These are phyloP conservation scores for Automeris io DNA, from an alignment of 2,888 invertebrate species.

Conservation along the genomic window DNA sequence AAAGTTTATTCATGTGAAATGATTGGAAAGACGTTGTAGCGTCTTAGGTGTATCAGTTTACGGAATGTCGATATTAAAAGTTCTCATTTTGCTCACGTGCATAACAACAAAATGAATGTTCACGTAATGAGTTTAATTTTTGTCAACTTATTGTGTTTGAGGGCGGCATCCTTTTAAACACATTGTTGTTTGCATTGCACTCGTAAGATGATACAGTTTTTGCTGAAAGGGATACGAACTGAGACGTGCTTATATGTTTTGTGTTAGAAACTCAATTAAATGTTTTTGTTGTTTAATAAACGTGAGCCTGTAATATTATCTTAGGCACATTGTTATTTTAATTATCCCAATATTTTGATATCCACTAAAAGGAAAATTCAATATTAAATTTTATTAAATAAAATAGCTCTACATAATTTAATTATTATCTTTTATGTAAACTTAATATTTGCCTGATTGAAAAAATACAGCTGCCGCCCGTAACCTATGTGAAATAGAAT, in stretches of 20 bases:
- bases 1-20: no score
- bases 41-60: no score
- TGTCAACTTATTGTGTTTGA: background rate
- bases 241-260: slow-evolving; percentile 32
- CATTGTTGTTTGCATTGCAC: slow-evolving; percentile 1
- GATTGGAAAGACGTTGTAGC: no score
- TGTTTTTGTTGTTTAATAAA: slow-evolving; percentile 22
- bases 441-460: no score
- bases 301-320: slow-evolving; percentile 14
- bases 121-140: slow-evolving; percentile 1
- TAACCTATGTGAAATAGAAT: no score
- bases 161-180: background rate
- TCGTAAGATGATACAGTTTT: slow-evolving; percentile 39
- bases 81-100: no score
- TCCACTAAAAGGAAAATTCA: background rate
- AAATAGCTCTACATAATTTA: no score
- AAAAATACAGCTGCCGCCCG: no score
- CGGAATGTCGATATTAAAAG: no score
- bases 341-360: no score
- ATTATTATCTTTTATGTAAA: no score
- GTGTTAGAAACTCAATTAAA: slow-evolving; percentile 26
- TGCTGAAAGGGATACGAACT: slow-evolving; percentile 27
- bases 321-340: no score
- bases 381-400: background rate
- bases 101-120: background rate